A percentile compares a stretch with the other conserved stretches of the same genome.
Evolutionary conservation across 2,113 vertebrate species (phyloP).

Genomic region (Podarcis muralis): DNA sequence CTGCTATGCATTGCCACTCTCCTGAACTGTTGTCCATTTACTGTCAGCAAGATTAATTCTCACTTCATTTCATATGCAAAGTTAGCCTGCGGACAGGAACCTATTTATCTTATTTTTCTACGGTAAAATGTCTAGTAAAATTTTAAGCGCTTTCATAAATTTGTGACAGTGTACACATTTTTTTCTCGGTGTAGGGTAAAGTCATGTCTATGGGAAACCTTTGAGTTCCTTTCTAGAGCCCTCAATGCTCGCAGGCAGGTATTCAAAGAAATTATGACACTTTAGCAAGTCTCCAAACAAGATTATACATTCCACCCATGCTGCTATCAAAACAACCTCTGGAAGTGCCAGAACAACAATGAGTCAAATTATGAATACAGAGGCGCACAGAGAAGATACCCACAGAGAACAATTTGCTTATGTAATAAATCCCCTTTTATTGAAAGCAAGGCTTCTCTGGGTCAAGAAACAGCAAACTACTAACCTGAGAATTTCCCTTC

Average conservation of each 20-base stretch:
- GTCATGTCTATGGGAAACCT: too few species aligned
- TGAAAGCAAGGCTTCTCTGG: background rate
- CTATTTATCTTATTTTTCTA: background rate
- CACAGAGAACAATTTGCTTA: too few species aligned
- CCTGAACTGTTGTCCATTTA: background rate
- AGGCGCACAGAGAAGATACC: background rate
- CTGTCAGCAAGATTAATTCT: background rate
- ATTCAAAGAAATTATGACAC: background rate
- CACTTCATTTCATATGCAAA: background rate
- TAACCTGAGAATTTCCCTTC: conserved; percentile 96
- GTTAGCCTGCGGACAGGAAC: background rate
- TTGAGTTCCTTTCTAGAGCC: background rate
- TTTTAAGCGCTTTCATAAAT: background rate
- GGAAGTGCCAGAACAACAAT: fast-evolving
- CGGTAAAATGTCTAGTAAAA: background rate
- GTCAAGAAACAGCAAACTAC: fast-evolving
- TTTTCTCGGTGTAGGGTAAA: background rate
- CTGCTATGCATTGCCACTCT: background rate
- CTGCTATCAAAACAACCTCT: background rate
- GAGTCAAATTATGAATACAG: background rate
- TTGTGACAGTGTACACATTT: too few species aligned
- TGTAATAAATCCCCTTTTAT: background rate
- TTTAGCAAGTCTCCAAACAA: background rate
- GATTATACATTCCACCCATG: background rate
- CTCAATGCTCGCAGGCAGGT: background rate